These are phyloP conservation scores for Valencia hispanica DNA, from an alignment of 2,797 vertebrate species.

Conservation along the genomic window DNA sequence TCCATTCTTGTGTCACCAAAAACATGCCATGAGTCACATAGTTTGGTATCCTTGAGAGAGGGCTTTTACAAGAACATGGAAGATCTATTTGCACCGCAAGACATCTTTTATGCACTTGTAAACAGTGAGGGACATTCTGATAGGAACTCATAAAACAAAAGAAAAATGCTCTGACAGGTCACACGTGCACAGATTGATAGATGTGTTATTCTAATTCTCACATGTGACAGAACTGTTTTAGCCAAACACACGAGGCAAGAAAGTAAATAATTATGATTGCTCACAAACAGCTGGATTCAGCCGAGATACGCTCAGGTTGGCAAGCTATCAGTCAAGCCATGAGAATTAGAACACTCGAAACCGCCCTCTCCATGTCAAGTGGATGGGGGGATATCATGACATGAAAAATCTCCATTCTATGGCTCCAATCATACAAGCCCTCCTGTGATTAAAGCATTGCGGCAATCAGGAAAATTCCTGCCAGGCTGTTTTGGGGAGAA, in stretches of 20 bases:
- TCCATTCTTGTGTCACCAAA: slow-evolving; percentile 32
- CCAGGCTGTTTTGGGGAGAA: slow-evolving; percentile 51
- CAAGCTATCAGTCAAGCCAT: slow-evolving; percentile 76
- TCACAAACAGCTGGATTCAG: slow-evolving; percentile 68
- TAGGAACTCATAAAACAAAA: slow-evolving; percentile 34
- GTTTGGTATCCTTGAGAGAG: slow-evolving; percentile 21
- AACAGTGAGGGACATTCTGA: slow-evolving; percentile 21
- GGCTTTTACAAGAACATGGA: slow-evolving; percentile 21
- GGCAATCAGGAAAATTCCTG: slow-evolving; percentile 76
- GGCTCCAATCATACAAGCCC: slow-evolving; percentile 70
- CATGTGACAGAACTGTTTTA: slow-evolving; percentile 55
- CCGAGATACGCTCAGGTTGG: slow-evolving; percentile 64
- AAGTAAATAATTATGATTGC: slow-evolving; percentile 69
- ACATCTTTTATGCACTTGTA: slow-evolving; percentile 13
- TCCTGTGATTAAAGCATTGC: slow-evolving; percentile 71
- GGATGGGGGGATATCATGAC: slow-evolving; percentile 59
- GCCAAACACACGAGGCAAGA: slow-evolving; percentile 39
- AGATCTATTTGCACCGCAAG: neutral
- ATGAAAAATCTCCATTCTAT: slow-evolving; percentile 66
- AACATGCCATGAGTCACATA: slow-evolving; percentile 31
- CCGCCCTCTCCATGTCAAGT: slow-evolving; percentile 67
- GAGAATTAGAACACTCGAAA: slow-evolving; percentile 73
- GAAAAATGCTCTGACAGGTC: slow-evolving; percentile 31
- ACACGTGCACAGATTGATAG: slow-evolving; percentile 16
- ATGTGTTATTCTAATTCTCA: slow-evolving; percentile 44